Percentiles rank a stretch among this genome's conserved stretches.
Evolutionary conservation across 1,140 invertebrate genomes (phyloP).

Genomic region (Hyles euphorbiae): DNA sequence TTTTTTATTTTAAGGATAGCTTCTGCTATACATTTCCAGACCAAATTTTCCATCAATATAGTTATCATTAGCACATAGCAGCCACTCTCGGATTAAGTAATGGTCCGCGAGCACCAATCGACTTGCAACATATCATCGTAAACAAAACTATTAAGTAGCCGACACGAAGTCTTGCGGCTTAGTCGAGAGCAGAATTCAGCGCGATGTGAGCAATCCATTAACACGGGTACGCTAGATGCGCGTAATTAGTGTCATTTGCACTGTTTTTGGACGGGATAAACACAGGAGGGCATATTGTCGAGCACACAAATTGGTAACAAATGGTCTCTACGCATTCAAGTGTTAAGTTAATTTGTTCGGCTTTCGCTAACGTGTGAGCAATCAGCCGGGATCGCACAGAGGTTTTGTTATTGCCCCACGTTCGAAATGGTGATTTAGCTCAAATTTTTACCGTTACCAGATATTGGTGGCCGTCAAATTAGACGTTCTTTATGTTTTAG

Average conservation of each 20-base stretch:
- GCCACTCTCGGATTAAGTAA: no score
- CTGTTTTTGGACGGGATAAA: conserved; percentile 70
- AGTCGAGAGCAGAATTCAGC: conserved; percentile 32
- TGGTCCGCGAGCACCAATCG: no score
- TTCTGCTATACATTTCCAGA: no score
- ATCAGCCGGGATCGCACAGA: conserved; percentile 37
- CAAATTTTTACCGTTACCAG: conserved; percentile 34
- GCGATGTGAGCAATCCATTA: conserved; percentile 61
- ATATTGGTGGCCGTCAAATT: conserved; percentile 15
- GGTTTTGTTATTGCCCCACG: conserved; percentile 25
- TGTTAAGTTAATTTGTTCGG: conserved; percentile 71
- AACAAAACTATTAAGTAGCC: no score
- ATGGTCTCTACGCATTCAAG: conserved; percentile 51
- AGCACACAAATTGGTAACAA: conserved; percentile 64
- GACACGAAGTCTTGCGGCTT: no score
- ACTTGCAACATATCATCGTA: no score
- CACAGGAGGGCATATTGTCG: conserved; percentile 60
- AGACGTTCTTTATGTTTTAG: conserved; percentile 9
- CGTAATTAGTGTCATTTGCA: conserved; percentile 70
- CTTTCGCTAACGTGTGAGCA: conserved; percentile 68
- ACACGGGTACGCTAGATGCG: conserved; percentile 46
- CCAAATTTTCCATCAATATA: no score
- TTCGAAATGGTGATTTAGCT: conserved; percentile 21
- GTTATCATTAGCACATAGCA: no score
- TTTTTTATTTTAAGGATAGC: no score